Percentiles rank a stretch among this genome's conserved stretches.
phyloP scores from a whole-genome alignment of 2,888 invertebrate species.

The Habrosyne pyritoides region DNA sequence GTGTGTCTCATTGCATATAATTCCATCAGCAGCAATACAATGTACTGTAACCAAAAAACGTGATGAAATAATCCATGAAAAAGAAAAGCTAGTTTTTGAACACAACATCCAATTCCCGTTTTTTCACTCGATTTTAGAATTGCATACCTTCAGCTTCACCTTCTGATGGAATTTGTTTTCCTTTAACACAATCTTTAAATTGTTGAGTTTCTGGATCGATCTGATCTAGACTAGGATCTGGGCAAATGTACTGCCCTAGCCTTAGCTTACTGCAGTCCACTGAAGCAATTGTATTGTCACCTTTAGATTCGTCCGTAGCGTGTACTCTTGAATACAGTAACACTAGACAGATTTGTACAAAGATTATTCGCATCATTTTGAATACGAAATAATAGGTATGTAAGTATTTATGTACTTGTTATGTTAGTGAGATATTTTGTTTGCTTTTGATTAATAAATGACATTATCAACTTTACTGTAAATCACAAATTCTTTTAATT shows the following conservation, averaged over 20 bases:
- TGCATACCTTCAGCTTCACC: slow-evolving; percentile 90
- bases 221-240: slow-evolving; percentile 88
- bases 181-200: slow-evolving; percentile 88
- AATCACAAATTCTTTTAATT: too few relatives aligned
- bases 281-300: slow-evolving; percentile 45
- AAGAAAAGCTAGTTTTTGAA: too few relatives aligned
- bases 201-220: slow-evolving; percentile 96
- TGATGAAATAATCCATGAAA: background rate
- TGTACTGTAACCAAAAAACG: slow-evolving; percentile 82
- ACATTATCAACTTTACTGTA: too few relatives aligned
- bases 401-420: background rate
- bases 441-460: too few relatives aligned
- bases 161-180: slow-evolving; percentile 81
- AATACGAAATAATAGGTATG: background rate
- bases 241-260: slow-evolving; percentile 92
- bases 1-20: slow-evolving; percentile 91
- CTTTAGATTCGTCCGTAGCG: slow-evolving; percentile 63
- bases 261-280: slow-evolving; percentile 89
- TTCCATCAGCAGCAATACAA: slow-evolving; percentile 92
- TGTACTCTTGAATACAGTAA: slow-evolving; percentile 35
- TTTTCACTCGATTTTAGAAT: background rate
- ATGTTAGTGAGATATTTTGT: too few relatives aligned
- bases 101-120: too few relatives aligned
- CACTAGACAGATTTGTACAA: slow-evolving; percentile 38
- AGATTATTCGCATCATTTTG: slow-evolving; percentile 19